Evolutionary conservation across 2,113 vertebrate genomes (phyloP), one percentile per base, ranked within the genome.

Genomic region (Rhynchomys soricoides): DNA sequence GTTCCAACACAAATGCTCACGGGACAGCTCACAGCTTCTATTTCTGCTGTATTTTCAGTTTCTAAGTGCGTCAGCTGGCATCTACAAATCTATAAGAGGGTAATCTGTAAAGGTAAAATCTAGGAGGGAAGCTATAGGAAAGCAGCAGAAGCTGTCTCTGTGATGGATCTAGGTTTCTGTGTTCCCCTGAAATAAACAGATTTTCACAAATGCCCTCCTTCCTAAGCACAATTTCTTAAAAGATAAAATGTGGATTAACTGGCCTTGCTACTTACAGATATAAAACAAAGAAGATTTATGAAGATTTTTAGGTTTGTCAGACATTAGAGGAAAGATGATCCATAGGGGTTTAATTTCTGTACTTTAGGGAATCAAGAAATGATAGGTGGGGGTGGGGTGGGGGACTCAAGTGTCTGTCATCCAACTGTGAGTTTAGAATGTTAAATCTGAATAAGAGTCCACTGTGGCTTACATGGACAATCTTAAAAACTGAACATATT

Each of bases 201-300:
- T 37, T 59, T 91, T 31, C 45, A 81, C 31, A 45, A 83, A 91
- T 57, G 45, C 78, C 88, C 40, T 85, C 64, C 21, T 59, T 48
- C 86, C 64, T 85, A 71, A 88, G 75, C 45, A 59, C 48, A 90
- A 85, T 87, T 79, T 59, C 74, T 50, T 86, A 89, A 82, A 91
- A 87, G 93, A 62, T 89, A 78, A 90, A 40, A 48, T 64, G 16
- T 71, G 24, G 34, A 24, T 87, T 37, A 50, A 62, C n/a, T 31
- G 10, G 15, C 29, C 31, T 31, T 91, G 81, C 48, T 86, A 24
- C 73, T 92, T 73, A 59, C 31, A 86, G 26, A 50, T 40, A 79
- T 73, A 11, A 57, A 93, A 88, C 66, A 91, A 83, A 68, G 24
- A 90, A 55, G 29, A 24, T 86, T 89, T 89, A 34, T 57, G 70